Base-by-base conservation (phyloP, 2,797 vertebrate species). In the Salmo trutta region DNA sequence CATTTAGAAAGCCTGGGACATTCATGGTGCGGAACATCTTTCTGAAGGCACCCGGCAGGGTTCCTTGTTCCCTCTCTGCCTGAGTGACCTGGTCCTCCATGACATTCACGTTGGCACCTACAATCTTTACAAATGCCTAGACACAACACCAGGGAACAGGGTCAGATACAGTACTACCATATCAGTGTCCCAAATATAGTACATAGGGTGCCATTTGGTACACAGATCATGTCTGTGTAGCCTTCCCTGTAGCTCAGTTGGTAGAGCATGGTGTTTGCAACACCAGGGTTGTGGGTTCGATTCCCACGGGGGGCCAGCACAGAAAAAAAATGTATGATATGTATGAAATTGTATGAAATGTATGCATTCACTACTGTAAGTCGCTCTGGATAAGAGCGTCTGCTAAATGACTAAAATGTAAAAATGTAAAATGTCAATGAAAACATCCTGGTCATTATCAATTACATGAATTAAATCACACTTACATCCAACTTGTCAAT, bases 401-500 rank as follows among this genome's bases (percentile, higher is more conserved):
- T n/a, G n/a, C n/a, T n/a, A n/a, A n/a, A n/a, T n/a, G n/a, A n/a
- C n/a, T n/a, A n/a, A n/a, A n/a, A n/a, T n/a, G n/a, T n/a, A n/a
- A n/a, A n/a, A n/a, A n/a, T n/a, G n/a, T n/a, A n/a, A n/a, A n/a
- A 41, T 41, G 41, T 47, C 8, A 47, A 47, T 47, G 10, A 64
- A 3, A n/a, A 62, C 56, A 62, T 62, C 8, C 56, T 62, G 56
- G 56, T 62, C 56, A 27, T 64, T 10, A 64, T 21, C 2, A 64
- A 64, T 12, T 3, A 64, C 7, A 64, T 7, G 10, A 47, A 47
- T 47, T 59, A 70, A 65, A 54, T 24, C 17, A 66, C 29, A 84
- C 91, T 76, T 92, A 97, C 98, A 94, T 99, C 97, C 64, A 99
- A 90, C 56, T 96, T 95, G 90, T 99, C 97, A 80, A 99, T 97